Conservation (phyloP, 2,797 vertebrate species). For the Channallabes apus region DNA sequence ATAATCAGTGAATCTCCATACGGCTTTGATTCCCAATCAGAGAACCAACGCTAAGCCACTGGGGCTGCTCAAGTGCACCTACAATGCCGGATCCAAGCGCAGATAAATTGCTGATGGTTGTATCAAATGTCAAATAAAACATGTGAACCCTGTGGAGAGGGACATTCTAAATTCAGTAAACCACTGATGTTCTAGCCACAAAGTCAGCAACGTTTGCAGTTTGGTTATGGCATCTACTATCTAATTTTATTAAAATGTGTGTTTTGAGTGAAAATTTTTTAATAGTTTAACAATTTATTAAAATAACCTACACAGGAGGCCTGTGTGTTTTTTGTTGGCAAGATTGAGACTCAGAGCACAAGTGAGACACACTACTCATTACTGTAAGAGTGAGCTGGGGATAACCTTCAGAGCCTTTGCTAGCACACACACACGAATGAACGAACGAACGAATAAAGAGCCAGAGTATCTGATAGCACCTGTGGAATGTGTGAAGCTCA, state of each 20-base stretch:
- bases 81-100: too few species aligned
- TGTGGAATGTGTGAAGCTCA: constrained; percentile 47
- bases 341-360: neutral
- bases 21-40: too few species aligned
- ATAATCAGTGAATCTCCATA: neutral
- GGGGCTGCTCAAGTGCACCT: too few species aligned
- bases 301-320: neutral
- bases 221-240: neutral
- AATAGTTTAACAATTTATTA: neutral
- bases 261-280: too few species aligned
- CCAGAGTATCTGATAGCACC: constrained; percentile 39
- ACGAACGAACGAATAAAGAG: constrained; percentile 42
- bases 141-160: too few species aligned
- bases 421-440: constrained; percentile 32
- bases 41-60: too few species aligned
- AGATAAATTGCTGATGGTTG: too few species aligned
- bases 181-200: neutral
- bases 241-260: neutral
- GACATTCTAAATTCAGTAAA: too few species aligned
- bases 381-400: constrained; percentile 12
- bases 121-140: too few species aligned
- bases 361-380: neutral
- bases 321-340: neutral
- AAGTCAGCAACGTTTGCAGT: neutral
- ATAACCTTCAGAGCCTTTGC: constrained; percentile 35